phyloP scores from a whole-genome alignment of 2,888 invertebrate genomes.

The Calameuta pallipes region DNA sequence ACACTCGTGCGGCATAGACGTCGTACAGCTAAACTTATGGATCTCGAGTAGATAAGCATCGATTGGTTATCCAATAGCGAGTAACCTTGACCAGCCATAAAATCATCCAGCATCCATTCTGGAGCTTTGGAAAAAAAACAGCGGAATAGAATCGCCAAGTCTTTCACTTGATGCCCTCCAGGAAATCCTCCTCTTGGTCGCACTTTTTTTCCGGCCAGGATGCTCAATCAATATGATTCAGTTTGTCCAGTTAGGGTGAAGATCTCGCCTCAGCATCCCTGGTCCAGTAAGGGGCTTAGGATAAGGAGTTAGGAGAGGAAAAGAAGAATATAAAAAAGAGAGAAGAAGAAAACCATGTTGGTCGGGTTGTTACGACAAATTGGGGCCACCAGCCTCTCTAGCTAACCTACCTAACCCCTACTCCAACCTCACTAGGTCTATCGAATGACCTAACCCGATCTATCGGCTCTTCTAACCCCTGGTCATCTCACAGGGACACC shows the following conservation, averaged over 20 bases:
- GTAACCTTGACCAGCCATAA: not conserved
- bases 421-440: constrained; percentile 48
- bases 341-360: constrained; percentile 36
- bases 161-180: not conserved
- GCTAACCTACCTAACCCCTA: constrained; percentile 42
- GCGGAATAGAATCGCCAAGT: not conserved
- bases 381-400: constrained; percentile 55
- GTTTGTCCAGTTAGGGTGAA: constrained; percentile 52
- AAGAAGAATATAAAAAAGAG: not conserved
- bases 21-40: not conserved
- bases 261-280: not conserved
- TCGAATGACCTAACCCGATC: constrained; percentile 51
- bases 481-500: constrained; percentile 59
- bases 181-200: not conserved
- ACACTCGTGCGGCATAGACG: not conserved
- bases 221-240: constrained; percentile 63
- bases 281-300: constrained; percentile 39
- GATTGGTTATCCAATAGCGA: not conserved
- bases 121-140: not conserved
- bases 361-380: constrained; percentile 63
- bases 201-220: constrained; percentile 30
- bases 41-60: not conserved
- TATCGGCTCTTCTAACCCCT: constrained; percentile 54
- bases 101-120: not conserved
- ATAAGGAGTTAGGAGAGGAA: constrained; percentile 45